A percentile compares a stretch with the other conserved stretches of the same genome.
These are phyloP conservation scores for Dendrolimus pini DNA, from an alignment of 2,888 invertebrate species.

Conservation along the genomic window DNA sequence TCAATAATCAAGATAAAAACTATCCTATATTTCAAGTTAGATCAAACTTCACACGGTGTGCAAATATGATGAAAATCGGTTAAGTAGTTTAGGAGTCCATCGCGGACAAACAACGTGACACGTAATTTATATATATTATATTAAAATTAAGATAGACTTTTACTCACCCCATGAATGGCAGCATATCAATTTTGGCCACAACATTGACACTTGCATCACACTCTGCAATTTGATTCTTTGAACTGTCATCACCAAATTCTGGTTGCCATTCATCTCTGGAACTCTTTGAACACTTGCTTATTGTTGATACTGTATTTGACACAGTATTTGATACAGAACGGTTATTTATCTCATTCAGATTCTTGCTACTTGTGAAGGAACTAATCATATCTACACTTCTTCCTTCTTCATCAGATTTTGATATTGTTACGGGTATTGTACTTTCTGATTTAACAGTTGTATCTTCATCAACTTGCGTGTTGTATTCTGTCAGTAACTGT, in stretches of 20 bases:
- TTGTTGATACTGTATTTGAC: neutral
- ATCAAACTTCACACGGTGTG: too few species aligned
- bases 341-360: slow-evolving; percentile 15
- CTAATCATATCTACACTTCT: slow-evolving; percentile 20
- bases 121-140: too few species aligned
- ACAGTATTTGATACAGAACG: slow-evolving; percentile 1
- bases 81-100: too few species aligned
- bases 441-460: slow-evolving; percentile 9
- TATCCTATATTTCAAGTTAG: too few species aligned
- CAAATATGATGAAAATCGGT: too few species aligned
- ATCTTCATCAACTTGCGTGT: slow-evolving; percentile 16
- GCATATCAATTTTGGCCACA: slow-evolving; percentile 45
- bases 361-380: slow-evolving; percentile 39
- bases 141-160: too few species aligned
- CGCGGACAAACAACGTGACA: too few species aligned
- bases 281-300: neutral
- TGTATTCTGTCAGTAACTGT: slow-evolving; percentile 32
- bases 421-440: slow-evolving; percentile 8
- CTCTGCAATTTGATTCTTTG: slow-evolving; percentile 18
- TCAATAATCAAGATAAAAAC: too few species aligned
- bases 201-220: slow-evolving; percentile 37
- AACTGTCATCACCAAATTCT: slow-evolving; percentile 17
- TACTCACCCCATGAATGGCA: slow-evolving; percentile 63
- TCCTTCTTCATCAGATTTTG: slow-evolving; percentile 8
- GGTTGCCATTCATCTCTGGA: slow-evolving; percentile 26